Percentiles rank a stretch among this genome's conserved stretches.
Conservation (phyloP, 2,797 vertebrate genomes). For the Notolabrus celidotus region DNA sequence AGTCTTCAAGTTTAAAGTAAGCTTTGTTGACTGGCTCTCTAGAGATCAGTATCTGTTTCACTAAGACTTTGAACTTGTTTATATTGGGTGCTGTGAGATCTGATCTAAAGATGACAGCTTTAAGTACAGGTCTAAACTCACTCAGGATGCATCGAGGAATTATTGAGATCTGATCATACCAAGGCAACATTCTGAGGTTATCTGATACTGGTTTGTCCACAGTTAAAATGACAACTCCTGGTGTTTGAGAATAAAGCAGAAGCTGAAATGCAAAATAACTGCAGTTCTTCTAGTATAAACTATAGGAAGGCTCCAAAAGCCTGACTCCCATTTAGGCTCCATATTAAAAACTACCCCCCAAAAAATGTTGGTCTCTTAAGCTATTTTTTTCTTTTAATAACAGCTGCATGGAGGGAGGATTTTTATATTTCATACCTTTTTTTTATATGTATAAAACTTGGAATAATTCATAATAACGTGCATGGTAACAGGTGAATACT, state of each 20-base stretch:
- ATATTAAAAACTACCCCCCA: neutral
- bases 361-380: neutral
- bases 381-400: neutral
- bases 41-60: constrained; percentile 7
- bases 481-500: no score
- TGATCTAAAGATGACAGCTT: no score
- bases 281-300: neutral
- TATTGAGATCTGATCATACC: no score
- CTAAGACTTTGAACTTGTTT: constrained; percentile 9
- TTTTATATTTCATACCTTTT: no score
- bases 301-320: no score
- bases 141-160: neutral
- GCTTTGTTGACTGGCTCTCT: neutral
- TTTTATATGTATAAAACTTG: no score
- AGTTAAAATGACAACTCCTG: neutral
- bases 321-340: neutral
- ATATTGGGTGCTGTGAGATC: neutral
- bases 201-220: no score
- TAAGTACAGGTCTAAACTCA: no score
- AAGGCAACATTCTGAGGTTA: no score
- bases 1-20: constrained; percentile 8
- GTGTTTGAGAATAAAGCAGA: neutral
- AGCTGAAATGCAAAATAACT: neutral
- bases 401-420: no score
- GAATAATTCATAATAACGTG: no score